These are phyloP conservation scores for Araneus ventricosus DNA, from an alignment of 1,140 invertebrate species.

Conservation along the genomic window DNA sequence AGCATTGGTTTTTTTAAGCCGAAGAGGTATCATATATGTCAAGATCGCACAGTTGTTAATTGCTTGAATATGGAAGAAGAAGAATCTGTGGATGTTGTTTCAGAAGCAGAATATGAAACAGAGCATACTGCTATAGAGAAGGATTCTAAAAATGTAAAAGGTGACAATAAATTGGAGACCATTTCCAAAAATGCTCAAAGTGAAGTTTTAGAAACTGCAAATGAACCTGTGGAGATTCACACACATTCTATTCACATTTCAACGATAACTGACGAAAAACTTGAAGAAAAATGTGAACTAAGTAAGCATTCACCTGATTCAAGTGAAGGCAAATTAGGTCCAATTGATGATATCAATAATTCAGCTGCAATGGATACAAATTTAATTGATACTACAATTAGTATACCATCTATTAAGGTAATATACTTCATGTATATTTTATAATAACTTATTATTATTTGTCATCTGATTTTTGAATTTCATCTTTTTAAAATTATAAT, in stretches of 20 bases:
- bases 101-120: background rate
- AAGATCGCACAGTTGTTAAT: background rate
- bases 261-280: too few relatives aligned
- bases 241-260: background rate
- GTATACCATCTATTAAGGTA: too few relatives aligned
- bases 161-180: background rate
- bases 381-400: too few relatives aligned
- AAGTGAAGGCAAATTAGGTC: too few relatives aligned
- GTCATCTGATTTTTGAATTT: too few relatives aligned
- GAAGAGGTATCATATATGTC: background rate
- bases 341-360: too few relatives aligned
- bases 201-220: background rate
- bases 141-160: background rate
- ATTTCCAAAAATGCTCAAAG: background rate
- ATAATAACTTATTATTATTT: too few relatives aligned
- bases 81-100: slow-evolving; percentile 23
- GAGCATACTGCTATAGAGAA: background rate
- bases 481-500: too few relatives aligned
- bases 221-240: background rate
- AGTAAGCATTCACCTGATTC: background rate
- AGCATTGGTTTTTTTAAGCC: slow-evolving; percentile 13
- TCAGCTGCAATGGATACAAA: too few relatives aligned
- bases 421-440: too few relatives aligned
- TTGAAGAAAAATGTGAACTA: too few relatives aligned
- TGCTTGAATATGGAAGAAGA: background rate